Conservation (phyloP, 2,113 vertebrate species). For the Glareola pratincola region DNA sequence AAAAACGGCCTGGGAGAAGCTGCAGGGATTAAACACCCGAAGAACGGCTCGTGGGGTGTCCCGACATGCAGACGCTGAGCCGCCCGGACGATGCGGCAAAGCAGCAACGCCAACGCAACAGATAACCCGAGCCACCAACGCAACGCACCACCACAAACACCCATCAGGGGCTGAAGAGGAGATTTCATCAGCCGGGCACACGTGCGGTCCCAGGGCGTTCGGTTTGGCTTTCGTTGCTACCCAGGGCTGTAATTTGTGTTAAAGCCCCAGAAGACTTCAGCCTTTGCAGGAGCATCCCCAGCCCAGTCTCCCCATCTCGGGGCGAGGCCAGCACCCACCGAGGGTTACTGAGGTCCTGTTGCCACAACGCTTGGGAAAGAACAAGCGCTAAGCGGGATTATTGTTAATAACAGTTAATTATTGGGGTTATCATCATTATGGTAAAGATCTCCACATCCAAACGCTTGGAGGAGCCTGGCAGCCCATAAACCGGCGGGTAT, state of each 20-base stretch:
- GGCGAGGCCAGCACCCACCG: background rate
- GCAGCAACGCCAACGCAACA: background rate
- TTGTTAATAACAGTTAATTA: background rate
- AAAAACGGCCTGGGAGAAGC: background rate
- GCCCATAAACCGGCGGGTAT: background rate
- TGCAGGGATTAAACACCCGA: background rate
- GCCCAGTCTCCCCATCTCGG: background rate
- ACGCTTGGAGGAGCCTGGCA: rapidly evolving
- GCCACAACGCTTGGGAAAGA: background rate
- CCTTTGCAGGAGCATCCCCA: background rate
- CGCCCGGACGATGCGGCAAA: background rate
- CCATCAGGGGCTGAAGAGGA: background rate
- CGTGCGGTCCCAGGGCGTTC: rapidly evolving
- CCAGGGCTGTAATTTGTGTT: background rate
- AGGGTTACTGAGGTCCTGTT: background rate
- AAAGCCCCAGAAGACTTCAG: background rate
- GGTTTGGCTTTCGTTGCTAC: background rate
- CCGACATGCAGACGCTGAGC: background rate
- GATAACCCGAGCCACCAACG: background rate
- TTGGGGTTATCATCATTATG: background rate
- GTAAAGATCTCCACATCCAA: background rate
- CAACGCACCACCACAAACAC: rapidly evolving
- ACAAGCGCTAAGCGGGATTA: background rate
- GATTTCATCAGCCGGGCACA: background rate
- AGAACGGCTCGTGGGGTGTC: background rate